Base-by-base conservation (phyloP, 1,140 invertebrate species). In the Apis dorsata region DNA sequence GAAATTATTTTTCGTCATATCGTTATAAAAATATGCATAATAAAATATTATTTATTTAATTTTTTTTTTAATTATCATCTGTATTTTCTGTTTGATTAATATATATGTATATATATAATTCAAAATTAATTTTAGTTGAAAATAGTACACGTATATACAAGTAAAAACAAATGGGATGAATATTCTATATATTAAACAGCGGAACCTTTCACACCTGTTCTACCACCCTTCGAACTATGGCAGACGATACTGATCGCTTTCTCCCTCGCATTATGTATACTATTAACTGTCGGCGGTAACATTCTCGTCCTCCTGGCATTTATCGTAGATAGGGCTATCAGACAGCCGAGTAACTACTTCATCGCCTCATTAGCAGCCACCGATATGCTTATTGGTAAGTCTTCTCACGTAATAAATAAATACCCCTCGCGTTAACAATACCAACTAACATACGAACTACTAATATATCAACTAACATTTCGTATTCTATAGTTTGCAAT, bases 311-410 rank as follows among this genome's bases (percentile, higher is more conserved):
- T 99, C 44, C 93, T 99, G 59, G 98, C 99, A 44, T 99, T 99
- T 94, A 97, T 99, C 77, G 97, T 99, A 49, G 99, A 99, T 93
- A 95, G 99, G 79, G 97, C 97, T 78, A 99, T 99, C 90, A 96
- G 99, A 68, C 99, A 99, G 91, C 99, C 99, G 4, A 99, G 98
- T 91, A 99, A 99, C 94, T 99, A 99, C 94, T 99, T 99, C 94
- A 99, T 99, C 75, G 99, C 98, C 7, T 99, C 99, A 0, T 95
- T 99, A 65, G 99, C 99, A 44, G 98, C 99, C 55, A 99, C 99
- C 17, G 99, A 99, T 94, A 96, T 99, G 94, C 95, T 99, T 80
- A 99, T 99, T 93, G 99, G 99, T 96, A 93, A 96, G 95, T 93
- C 11, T 8, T 44, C 1, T 24, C 44, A 70, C 34, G 0, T 55